Conservation (phyloP, 2,888 invertebrate genomes). For the Apantesis nais region DNA sequence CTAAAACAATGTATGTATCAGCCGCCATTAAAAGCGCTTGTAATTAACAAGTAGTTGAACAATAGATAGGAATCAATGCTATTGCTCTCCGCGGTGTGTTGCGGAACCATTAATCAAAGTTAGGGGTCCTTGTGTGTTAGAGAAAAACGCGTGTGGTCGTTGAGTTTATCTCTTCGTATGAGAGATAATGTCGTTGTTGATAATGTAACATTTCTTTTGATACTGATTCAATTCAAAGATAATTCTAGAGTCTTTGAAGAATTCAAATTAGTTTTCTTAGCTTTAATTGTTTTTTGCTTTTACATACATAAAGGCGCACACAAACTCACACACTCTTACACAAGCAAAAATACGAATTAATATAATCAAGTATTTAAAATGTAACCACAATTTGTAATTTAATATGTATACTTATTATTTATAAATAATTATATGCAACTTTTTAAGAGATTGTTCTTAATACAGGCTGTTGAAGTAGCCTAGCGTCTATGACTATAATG, state of each 20-base stretch:
- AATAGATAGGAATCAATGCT: slow-evolving; percentile 60
- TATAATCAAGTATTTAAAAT: too few relatives aligned
- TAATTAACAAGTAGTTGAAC: slow-evolving; percentile 56
- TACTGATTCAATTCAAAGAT: background rate
- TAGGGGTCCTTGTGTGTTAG: slow-evolving; percentile 49
- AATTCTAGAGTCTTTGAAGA: background rate
- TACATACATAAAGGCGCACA: too few relatives aligned
- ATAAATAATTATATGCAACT: too few relatives aligned
- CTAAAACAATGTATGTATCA: slow-evolving; percentile 46
- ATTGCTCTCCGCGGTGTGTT: slow-evolving; percentile 51
- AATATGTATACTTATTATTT: too few relatives aligned
- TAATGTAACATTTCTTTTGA: background rate
- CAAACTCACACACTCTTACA: too few relatives aligned
- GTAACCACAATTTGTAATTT: too few relatives aligned
- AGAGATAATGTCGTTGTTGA: background rate
- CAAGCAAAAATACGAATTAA: too few relatives aligned
- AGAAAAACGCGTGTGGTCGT: slow-evolving; percentile 7
- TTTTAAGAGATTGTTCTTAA: too few relatives aligned
- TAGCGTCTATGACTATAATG: too few relatives aligned
- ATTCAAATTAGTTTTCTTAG: too few relatives aligned
- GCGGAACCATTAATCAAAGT: slow-evolving; percentile 70
- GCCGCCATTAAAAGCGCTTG: slow-evolving; percentile 37
- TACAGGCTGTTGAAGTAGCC: too few relatives aligned
- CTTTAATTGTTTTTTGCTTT: too few relatives aligned
- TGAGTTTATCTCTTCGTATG: background rate